Evolutionary conservation across 2,888 invertebrate species (phyloP), one percentile per base, ranked within the genome.

Genomic region (Ditula angustiorana): DNA sequence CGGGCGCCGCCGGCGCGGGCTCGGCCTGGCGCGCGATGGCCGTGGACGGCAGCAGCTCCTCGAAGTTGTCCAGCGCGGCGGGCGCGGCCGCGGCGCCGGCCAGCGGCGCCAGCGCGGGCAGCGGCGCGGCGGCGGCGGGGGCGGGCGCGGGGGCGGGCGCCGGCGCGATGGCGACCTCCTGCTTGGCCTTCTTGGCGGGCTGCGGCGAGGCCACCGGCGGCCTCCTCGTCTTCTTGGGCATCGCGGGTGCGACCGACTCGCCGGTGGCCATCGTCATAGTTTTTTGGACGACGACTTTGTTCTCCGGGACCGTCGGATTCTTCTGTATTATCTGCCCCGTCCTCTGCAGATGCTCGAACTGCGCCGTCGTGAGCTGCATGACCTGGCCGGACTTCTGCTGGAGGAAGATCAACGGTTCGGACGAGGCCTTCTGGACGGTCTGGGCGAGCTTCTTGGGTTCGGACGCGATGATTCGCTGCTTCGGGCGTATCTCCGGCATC

Each of bases 341-440:
- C 61, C 89, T 79, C 70, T 93, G 90, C 67, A 93, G 75, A 72
- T 93, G 92, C 70, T 93, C 92, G 71, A 93, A 93, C 74, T 93
- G 92, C n/a, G 92, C 88, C 5, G 90, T 82, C 5, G 93, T 93
- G 46, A 93, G 76, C 69, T 92, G 93, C 84, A 93, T 88, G 2
- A 93, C 87, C 2, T 90, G 78, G 13, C 93, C 92, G n/a, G 91
- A 88, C 74, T 92, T 92, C 67, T 92, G 91, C 77, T 92, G 88
- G 47, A 91, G 74, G 67, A 92, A 87, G 79, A 92, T 90, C 55
- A 91, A 75, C 0, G 89, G 90, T 66, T 92, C 92, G 0, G 87
- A 75, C 58, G 85, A 74, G 7, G 82, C 82, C 70, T 90, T 91
- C 57, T 87, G 88, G 24, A 87, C 78, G 2, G 87, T 79, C 69